Conservation (phyloP, 2,888 invertebrate genomes). For the Harpagoxenus sublaevis region DNA sequence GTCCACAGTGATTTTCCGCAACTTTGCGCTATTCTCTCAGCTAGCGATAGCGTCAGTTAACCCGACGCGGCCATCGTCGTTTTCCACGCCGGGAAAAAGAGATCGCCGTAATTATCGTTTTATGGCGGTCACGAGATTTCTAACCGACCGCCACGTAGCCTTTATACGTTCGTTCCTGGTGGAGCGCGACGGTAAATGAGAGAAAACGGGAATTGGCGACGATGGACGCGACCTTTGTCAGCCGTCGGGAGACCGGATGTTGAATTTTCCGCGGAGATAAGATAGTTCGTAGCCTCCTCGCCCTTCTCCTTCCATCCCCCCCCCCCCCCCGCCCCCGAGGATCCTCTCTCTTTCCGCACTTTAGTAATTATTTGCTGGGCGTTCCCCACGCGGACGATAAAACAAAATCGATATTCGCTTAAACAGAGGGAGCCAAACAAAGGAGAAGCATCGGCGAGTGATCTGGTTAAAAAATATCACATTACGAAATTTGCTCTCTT, state of each 20-base stretch:
- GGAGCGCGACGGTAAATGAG: conserved; percentile 1
- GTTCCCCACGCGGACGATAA: conserved; percentile 14
- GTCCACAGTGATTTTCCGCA: conserved; percentile 7
- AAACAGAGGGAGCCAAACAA: neutral
- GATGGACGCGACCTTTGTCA: conserved; percentile 59
- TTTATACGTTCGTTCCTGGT: conserved; percentile 33
- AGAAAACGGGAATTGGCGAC: conserved; percentile 26
- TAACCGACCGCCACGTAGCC: conserved; percentile 49
- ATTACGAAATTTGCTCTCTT: neutral
- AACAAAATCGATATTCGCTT: conserved; percentile 26
- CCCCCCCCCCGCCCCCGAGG: neutral
- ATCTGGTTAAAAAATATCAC: neutral
- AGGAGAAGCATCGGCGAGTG: neutral
- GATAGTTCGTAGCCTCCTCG: neutral
- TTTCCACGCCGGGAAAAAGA: conserved; percentile 58
- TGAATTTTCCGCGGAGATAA: conserved; percentile 64
- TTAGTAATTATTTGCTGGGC: conserved; percentile 46
- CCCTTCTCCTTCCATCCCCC: neutral
- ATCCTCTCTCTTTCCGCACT: neutral
- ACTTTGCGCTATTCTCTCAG: neutral
- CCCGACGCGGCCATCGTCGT: conserved; percentile 56
- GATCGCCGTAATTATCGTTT: conserved; percentile 71
- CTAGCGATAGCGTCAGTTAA: conserved; percentile 45
- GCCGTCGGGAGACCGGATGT: conserved; percentile 58
- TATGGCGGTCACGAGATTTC: conserved; percentile 61